Base-by-base conservation (phyloP, 2,113 vertebrate genomes). In the Urocynchramus pylzowi region DNA sequence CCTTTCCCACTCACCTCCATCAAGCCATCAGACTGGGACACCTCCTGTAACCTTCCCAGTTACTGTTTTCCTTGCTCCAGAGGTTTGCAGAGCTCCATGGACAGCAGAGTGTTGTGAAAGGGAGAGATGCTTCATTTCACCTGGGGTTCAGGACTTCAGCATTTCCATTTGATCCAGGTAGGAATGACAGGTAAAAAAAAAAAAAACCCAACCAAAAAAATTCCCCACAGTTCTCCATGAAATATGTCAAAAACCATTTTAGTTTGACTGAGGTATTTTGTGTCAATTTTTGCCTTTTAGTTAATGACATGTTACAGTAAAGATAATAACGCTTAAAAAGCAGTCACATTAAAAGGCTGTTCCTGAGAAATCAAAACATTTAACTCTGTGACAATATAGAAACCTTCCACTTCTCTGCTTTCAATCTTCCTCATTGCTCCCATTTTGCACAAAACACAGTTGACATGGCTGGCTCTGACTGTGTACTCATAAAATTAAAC, bases 341-440 rank as follows among this genome's bases (percentile, higher is more conserved):
- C 68, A 92, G 47, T 69, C 65, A 44, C 60, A 52, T 65, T 85
- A 76, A 90, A 87, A 84, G 26, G 19, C 73, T 91, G 63, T 50
- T 96, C 52, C 52, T 37, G 68, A 77, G 60, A 85, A 86, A 88
- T 93, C 90, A 96, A 95, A 95, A 90, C 37, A 86, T 81, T 91
- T 86, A 85, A 39, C 42, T 73, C 41, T 31, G 35, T 69, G 54
- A 83, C 68, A 92, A 49, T 64, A 88, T 52, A 84, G 75, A 97
- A 94, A 76, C 57, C 16, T 89, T 87, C 44, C 21, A 52, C 16
- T 74, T 91, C 52, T 21, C 19, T 67, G 69, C 81, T 95, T 93
- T 94, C 90, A 86, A 7, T 92, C 79, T 88, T 93, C 33, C 9
- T 54, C 56, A 17, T 42, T 56, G 18, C 24, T 92, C 47, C 30